Base-by-base conservation (phyloP, 2,888 invertebrate genomes). In the Euzophera pinguis region DNA sequence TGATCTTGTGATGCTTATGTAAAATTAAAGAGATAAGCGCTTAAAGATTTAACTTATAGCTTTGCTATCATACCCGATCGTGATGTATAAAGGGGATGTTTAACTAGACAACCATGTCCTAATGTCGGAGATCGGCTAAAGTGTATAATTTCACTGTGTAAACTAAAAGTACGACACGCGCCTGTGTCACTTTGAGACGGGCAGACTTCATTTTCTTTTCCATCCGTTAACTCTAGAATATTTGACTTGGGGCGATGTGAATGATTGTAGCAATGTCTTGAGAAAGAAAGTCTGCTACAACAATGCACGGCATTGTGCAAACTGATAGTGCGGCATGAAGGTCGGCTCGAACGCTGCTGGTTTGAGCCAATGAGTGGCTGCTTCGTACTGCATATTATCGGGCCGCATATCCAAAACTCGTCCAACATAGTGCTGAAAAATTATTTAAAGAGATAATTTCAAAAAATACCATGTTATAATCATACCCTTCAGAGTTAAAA, bases 21-120 rank as follows among this genome's bases (percentile, higher is more conserved):
- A 22, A 22, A 22, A 22, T 3, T 22, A 3, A 22, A 22, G 22
- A 22, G 22, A 22, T 22, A 22, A 22, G 22, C 22, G 22, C 2
- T 22, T 5, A 22, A 22, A 22, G 22, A 22, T 22, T 22, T 22
- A 22, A 22, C 22, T 16, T 35, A 47, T 4, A 32, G 34, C 45
- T 35, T 47, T 5, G n/a, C 29, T 43, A 29, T 12, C 14, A 13
- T 9, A 27, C n/a, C n/a, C n/a, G 12, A 29, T 3, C 29, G 27
- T 43, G 29, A 13, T 6, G 13, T 8, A 1, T 7, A 27, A 29
- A 43, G 7, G 10, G 6, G 13, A 32, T 8, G 45, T 16, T 8
- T 13, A 32, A 13, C 16, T 5, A 14, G 9, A n/a, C 45, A 45
- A 34, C 45, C 10, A 51, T 43, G 55, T 45, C 58, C 45, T 16